phyloP scores from a whole-genome alignment of 2,888 invertebrate species.

The Entomobrya multifasciata region DNA sequence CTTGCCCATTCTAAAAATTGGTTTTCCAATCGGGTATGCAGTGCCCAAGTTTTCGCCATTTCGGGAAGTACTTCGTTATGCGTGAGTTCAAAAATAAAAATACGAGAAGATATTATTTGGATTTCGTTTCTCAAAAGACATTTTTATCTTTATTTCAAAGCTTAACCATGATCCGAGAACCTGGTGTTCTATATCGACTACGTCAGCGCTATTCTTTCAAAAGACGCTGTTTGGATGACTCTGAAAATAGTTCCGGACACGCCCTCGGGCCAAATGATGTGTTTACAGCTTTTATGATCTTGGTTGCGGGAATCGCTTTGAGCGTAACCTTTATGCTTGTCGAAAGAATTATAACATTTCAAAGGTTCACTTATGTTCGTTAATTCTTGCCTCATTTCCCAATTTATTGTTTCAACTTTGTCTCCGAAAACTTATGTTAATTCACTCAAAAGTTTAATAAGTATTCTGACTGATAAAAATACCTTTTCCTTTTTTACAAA shows the following conservation, averaged over 20 bases:
- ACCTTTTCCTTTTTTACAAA: no score
- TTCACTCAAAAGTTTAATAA: no score
- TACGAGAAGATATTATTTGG: no score
- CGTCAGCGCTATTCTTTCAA: slow-evolving; percentile 65
- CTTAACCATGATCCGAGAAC: slow-evolving; percentile 70
- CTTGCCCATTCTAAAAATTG: slow-evolving; percentile 69
- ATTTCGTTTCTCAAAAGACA: neutral
- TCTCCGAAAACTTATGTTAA: no score
- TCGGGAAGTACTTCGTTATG: slow-evolving; percentile 72
- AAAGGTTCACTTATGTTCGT: slow-evolving; percentile 43
- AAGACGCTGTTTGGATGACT: slow-evolving; percentile 73
- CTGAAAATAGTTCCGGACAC: slow-evolving; percentile 68
- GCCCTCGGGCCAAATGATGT: slow-evolving; percentile 76
- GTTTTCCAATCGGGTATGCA: slow-evolving; percentile 74
- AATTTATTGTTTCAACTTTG: no score
- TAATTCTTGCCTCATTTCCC: no score
- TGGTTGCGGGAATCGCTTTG: slow-evolving; percentile 70
- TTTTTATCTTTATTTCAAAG: no score
- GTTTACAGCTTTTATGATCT: slow-evolving; percentile 78
- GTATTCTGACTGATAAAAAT: no score
- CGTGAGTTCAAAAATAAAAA: slow-evolving; percentile 70
- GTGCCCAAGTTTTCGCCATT: slow-evolving; percentile 72
- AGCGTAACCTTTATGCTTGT: slow-evolving; percentile 67
- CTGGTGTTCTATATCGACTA: slow-evolving; percentile 74
- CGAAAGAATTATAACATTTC: slow-evolving; percentile 64